Conservation (phyloP, 2,113 vertebrate species). For the Athene noctua region DNA sequence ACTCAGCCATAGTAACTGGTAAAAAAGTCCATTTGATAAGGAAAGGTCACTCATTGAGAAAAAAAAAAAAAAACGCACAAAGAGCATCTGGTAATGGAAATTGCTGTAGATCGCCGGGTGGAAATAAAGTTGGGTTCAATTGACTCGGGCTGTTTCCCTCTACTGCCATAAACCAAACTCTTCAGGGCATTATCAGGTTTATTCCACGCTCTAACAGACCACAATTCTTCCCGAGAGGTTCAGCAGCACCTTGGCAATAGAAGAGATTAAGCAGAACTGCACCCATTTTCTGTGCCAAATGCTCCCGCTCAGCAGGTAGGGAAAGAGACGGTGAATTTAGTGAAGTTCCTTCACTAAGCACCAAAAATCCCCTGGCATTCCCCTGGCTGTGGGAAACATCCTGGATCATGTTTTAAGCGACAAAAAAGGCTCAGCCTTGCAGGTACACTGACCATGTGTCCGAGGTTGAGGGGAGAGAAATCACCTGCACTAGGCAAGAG, state of each 20-base stretch:
- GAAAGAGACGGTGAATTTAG: background rate
- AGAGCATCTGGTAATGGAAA: background rate
- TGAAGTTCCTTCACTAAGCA: background rate
- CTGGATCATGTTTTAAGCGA: background rate
- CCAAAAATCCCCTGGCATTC: background rate
- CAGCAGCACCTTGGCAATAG: background rate
- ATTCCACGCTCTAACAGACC: background rate
- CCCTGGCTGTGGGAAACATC: background rate
- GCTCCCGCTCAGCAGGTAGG: background rate
- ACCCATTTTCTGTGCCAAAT: background rate
- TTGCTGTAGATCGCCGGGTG: no score
- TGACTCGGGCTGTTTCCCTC: background rate
- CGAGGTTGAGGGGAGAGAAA: background rate
- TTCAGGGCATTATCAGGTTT: background rate
- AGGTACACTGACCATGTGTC: fast-evolving
- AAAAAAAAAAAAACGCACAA: background rate
- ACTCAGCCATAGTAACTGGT: background rate
- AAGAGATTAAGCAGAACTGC: background rate
- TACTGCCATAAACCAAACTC: background rate
- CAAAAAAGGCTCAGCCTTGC: background rate
- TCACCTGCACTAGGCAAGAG: background rate
- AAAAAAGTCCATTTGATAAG: background rate
- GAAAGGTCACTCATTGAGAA: background rate
- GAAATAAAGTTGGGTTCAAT: background rate
- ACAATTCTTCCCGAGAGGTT: background rate